A percentile compares a stretch with the other conserved stretches of the same genome.
phyloP scores from a whole-genome alignment of 2,797 vertebrate species.

The Melanotaenia boesemani region DNA sequence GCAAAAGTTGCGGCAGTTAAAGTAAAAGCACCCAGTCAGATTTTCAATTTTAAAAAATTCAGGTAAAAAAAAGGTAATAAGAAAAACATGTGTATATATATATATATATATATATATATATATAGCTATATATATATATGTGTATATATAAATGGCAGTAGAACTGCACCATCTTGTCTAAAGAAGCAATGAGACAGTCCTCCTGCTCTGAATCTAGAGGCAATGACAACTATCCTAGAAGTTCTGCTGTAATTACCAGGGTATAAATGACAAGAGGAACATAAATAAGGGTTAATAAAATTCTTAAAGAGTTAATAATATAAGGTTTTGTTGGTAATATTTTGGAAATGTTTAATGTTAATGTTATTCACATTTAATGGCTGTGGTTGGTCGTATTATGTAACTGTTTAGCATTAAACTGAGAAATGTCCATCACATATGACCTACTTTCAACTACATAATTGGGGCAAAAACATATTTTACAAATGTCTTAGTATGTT shows the following conservation, averaged over 20 bases:
- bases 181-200: not conserved
- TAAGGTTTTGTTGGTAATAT: not conserved
- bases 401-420: not conserved
- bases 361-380: conserved; percentile 1
- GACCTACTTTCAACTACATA: not conserved
- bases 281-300: not conserved
- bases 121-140: too few relatives aligned
- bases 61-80: too few relatives aligned
- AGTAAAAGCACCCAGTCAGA: too few relatives aligned
- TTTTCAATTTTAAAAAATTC: too few relatives aligned
- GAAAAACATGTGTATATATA: too few relatives aligned
- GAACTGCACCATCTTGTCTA: not conserved
- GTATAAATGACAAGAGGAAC: too few relatives aligned
- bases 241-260: too few relatives aligned
- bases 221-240: too few relatives aligned
- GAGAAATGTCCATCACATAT: not conserved
- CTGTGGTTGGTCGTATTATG: not conserved
- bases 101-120: too few relatives aligned
- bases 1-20: too few relatives aligned
- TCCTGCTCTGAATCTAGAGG: too few relatives aligned
- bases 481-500: not conserved
- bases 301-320: not conserved
- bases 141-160: too few relatives aligned
- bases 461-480: not conserved
- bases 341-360: not conserved